Evolutionary conservation across 2,113 vertebrate species (phyloP), one percentile per base, ranked within the genome.

Genomic region (Atlantisia rogersi): DNA sequence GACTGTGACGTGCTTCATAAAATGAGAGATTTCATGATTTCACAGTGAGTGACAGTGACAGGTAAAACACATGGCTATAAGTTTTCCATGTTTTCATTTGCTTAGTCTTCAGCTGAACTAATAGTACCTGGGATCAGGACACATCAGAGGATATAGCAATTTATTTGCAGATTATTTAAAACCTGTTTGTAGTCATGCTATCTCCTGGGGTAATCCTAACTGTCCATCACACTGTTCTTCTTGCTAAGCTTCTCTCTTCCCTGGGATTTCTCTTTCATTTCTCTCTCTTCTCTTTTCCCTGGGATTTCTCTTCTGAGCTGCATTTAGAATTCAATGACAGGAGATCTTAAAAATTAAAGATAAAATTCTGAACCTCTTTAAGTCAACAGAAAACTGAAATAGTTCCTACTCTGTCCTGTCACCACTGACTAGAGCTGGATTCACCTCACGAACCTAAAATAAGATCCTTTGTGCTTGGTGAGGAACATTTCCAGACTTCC

Each of bases 161-260:
- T 87, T 81, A 68, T 87, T 87, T 95, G 58, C 62, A 93, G 22
- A 35, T 84, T 44, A 77, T 62, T 95, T 89, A 48, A 91, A 94
- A 86, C 16, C 25, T 62, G 6, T 42, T 64, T 89, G 32, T 37
- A 83, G 31, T 44, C 19, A 31, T 15, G 37, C 78, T 39, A 59
- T 28, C 58, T 90, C 39, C 32, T 79, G 32, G 53, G 18, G 18
- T 60, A 81, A 74, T 83, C 50, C n/a, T 84, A 81, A 58, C 29
- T 3, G 4, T 64, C 32, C 8, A 37, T 69, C 40, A 62, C 17
- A 77, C 35, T 25, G 48, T 65, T 91, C 31, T 92, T 83, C 52
- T 84, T 86, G 46, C 21, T 31, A 53, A 69, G 15, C 5, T 86
- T 88, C 80, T 69, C 88, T 15, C 75, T 84, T 26, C 31, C 63